These are phyloP conservation scores for Megalurothrips usitatus DNA, from an alignment of 2,888 invertebrate species.

Conservation along the genomic window DNA sequence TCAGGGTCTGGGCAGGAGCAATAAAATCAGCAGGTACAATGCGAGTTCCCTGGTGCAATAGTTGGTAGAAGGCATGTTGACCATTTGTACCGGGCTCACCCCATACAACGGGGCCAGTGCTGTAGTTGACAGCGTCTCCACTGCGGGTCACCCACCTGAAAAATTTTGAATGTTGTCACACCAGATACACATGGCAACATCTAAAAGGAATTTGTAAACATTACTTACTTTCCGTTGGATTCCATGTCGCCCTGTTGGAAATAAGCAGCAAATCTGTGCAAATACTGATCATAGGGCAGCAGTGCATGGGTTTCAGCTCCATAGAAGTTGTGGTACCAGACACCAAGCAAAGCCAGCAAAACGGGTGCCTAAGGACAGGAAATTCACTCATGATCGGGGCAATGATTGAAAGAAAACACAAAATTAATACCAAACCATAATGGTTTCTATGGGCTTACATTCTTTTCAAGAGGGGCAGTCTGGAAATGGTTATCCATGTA, in stretches of 20 bases:
- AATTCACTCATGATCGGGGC: no score
- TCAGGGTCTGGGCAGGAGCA: slow-evolving; percentile 82
- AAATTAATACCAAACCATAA: slow-evolving; percentile 25
- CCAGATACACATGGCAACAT: neutral
- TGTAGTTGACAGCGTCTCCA: slow-evolving; percentile 58
- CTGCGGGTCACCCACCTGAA: slow-evolving; percentile 64
- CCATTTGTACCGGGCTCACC: slow-evolving; percentile 99
- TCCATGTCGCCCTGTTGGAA: slow-evolving; percentile 99
- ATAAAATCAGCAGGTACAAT: slow-evolving; percentile 96
- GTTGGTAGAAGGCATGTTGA: slow-evolving; percentile 99
- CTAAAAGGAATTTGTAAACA: no score
- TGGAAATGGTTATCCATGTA: slow-evolving; percentile 92
- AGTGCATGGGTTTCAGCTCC: slow-evolving; percentile 94
- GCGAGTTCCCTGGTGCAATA: slow-evolving; percentile 91
- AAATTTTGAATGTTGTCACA: neutral
- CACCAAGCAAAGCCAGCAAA: slow-evolving; percentile 82
- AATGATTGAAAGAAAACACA: no score
- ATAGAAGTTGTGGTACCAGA: slow-evolving; percentile 94
- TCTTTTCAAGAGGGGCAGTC: slow-evolving; percentile 79
- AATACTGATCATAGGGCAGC: slow-evolving; percentile 96
- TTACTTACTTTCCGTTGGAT: slow-evolving; percentile 86
- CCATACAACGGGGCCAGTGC: slow-evolving; percentile 83
- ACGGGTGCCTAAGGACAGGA: slow-evolving; percentile 70
- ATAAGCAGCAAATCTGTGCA: slow-evolving; percentile 98
- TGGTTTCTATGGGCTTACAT: slow-evolving; percentile 60